These are phyloP conservation scores for Ctena decussata DNA, from an alignment of 2,888 invertebrate species.

Conservation along the genomic window DNA sequence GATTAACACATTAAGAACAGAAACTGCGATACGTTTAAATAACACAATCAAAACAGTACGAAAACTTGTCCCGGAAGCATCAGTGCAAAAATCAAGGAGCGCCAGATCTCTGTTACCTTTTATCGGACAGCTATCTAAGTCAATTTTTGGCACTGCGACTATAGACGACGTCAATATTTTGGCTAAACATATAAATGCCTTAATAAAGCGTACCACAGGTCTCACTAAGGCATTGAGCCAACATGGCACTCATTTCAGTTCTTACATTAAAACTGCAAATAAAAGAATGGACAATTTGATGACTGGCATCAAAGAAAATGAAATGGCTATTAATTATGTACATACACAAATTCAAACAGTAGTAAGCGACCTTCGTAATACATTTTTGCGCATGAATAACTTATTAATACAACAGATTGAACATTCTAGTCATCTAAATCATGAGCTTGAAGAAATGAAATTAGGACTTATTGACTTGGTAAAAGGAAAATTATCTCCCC, in stretches of 20 bases:
- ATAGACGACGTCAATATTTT: conserved; percentile 1
- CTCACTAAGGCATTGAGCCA: background rate
- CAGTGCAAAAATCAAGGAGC: background rate
- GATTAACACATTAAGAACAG: background rate
- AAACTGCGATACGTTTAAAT: background rate
- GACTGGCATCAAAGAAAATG: conserved; percentile 6
- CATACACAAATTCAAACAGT: background rate
- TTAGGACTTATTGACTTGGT: conserved; percentile 4
- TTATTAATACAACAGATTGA: conserved; percentile 5
- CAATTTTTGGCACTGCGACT: background rate
- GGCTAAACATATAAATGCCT: conserved; percentile 15
- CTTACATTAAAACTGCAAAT: conserved; percentile 27
- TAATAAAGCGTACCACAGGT: background rate
- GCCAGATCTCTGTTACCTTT: background rate
- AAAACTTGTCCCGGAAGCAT: background rate
- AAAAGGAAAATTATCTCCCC: conserved; percentile 26
- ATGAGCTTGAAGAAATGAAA: conserved; percentile 20
- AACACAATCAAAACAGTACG: background rate
- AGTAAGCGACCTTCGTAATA: background rate
- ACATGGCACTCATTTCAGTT: conserved; percentile 14
- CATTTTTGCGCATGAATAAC: background rate
- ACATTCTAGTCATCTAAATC: conserved; percentile 9
- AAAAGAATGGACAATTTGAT: conserved; percentile 30
- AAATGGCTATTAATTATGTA: conserved; percentile 14
- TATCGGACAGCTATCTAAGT: background rate